Percentiles rank a stretch among this genome's conserved stretches.
Conservation (phyloP, 2,113 vertebrate genomes). For the Pedionomus torquatus region DNA sequence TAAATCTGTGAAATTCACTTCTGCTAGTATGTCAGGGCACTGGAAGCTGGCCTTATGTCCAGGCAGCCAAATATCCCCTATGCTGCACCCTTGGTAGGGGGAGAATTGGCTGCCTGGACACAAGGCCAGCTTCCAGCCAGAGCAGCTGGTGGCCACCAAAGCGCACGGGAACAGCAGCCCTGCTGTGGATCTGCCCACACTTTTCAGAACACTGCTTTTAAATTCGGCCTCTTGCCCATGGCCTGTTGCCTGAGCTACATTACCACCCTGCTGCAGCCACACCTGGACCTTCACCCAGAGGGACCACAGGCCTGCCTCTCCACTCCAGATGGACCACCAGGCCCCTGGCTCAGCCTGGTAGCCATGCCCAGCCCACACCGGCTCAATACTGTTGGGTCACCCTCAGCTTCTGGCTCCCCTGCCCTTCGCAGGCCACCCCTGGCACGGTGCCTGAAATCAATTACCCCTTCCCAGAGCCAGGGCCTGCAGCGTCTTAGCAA, state of each 20-base stretch:
- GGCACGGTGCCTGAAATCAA: not conserved
- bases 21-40: rapidly evolving
- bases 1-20: not conserved
- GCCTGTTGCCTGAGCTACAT: not conserved
- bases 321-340: rapidly evolving
- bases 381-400: rapidly evolving
- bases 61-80: not conserved
- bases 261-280: not conserved
- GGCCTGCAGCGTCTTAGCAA: not conserved
- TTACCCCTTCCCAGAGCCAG: not conserved
- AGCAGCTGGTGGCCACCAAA: not conserved
- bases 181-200: not conserved
- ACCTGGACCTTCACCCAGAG: not conserved
- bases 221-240: not conserved
- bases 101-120: not conserved
- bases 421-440: not conserved
- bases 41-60: not conserved
- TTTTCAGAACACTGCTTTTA: not conserved
- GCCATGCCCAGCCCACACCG: rapidly evolving
- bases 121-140: too few species aligned
- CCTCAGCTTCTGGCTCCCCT: not conserved
- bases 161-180: not conserved
- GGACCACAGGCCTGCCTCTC: not conserved
- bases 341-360: rapidly evolving
- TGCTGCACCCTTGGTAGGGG: too few species aligned